Conservation (phyloP, 2,797 vertebrate species). For the Chromobotia macracanthus region DNA sequence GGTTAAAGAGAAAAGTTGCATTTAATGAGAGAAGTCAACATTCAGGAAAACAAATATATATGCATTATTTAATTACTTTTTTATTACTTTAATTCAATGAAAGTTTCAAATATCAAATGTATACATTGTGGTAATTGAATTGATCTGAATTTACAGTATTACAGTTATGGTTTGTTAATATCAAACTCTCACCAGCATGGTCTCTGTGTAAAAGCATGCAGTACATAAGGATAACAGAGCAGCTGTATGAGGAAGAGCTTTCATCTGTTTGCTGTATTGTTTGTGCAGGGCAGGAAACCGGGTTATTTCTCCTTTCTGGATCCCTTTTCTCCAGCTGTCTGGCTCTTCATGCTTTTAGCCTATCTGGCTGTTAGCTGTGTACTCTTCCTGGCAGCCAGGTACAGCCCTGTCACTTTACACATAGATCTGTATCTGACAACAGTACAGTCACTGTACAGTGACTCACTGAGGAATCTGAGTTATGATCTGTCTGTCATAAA, state of each 20-base stretch:
- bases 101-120: too few relatives aligned
- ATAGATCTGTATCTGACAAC: conserved; percentile 13
- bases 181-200: conserved; percentile 7
- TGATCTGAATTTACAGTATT: too few relatives aligned
- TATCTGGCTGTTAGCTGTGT: conserved; percentile 92
- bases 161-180: neutral
- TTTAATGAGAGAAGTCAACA: neutral
- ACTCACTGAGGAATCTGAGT: neutral
- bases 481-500: neutral
- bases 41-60: neutral
- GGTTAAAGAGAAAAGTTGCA: neutral
- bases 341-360: conserved; percentile 94
- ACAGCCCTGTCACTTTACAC: conserved; percentile 55
- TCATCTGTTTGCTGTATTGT: conserved; percentile 24
- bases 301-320: conserved; percentile 96
- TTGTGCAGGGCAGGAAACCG: conserved; percentile 87
- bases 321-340: conserved; percentile 92
- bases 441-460: conserved; percentile 11
- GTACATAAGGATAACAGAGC: conserved; percentile 7
- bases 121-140: too few relatives aligned
- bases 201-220: neutral
- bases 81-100: too few relatives aligned
- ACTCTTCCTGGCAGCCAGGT: conserved; percentile 93
- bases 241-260: conserved; percentile 14
- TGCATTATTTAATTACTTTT: too few relatives aligned